Conservation (phyloP, 2,888 invertebrate species). For the Hirtodrosophila cameraria region DNA sequence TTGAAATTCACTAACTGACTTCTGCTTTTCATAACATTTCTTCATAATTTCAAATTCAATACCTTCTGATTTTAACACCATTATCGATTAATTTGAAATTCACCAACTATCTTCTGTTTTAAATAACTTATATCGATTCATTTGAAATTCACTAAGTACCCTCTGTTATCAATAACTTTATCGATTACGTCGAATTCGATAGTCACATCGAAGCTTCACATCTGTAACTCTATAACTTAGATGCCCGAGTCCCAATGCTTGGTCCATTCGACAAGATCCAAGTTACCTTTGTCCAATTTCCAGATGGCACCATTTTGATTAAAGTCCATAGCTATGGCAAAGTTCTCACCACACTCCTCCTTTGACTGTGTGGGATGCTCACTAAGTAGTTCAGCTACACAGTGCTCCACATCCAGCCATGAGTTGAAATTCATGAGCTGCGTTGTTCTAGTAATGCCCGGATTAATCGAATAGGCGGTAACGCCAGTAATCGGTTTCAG, state of each 20-base stretch:
- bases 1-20: too few species aligned
- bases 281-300: constrained; percentile 76
- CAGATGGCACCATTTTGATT: constrained; percentile 81
- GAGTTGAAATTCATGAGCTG: constrained; percentile 65
- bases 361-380: constrained; percentile 58
- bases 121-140: too few species aligned
- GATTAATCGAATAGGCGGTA: constrained; percentile 66
- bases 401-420: constrained; percentile 66
- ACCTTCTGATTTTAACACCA: too few species aligned
- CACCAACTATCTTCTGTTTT: too few species aligned
- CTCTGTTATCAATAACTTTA: too few species aligned
- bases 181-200: too few species aligned
- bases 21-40: too few species aligned
- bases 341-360: constrained; percentile 73
- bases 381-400: constrained; percentile 45
- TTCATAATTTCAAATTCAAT: too few species aligned
- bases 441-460: constrained; percentile 66
- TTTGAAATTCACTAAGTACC: too few species aligned
- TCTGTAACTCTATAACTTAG: constrained; percentile 25
- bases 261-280: constrained; percentile 62
- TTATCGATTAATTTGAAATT: too few species aligned
- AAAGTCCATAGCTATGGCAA: constrained; percentile 76
- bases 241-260: constrained; percentile 74
- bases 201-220: too few species aligned
- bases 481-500: constrained; percentile 68